These are phyloP conservation scores for Beroe forskalii DNA, from an alignment of 37 sponge, comb jelly and placozoan species.

Conservation along the genomic window DNA sequence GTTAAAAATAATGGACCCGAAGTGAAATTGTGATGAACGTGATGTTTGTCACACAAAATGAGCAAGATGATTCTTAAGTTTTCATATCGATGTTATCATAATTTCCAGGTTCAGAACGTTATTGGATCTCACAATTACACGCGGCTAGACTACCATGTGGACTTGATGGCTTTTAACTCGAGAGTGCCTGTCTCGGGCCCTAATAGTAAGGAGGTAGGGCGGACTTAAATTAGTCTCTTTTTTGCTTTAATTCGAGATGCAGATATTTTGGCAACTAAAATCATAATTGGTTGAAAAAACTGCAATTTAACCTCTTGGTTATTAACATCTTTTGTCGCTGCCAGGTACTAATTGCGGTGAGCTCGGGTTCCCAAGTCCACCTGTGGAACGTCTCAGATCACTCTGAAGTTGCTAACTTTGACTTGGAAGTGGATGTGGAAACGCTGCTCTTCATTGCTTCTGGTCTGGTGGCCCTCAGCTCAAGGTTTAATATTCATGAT, in stretches of 20 bases:
- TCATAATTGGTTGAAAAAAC: too few relatives aligned
- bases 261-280: not conserved
- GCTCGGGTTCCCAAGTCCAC: conserved; percentile 23
- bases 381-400: conserved; percentile 66
- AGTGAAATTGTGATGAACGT: too few relatives aligned
- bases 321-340: too few relatives aligned
- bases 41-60: not conserved
- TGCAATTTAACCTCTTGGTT: too few relatives aligned
- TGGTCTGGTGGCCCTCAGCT: not conserved
- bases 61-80: not conserved
- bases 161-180: conserved; percentile 60
- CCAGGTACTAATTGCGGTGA: conserved; percentile 66
- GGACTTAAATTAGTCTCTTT: too few relatives aligned
- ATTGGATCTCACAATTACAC: conserved; percentile 58
- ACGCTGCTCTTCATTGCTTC: conserved; percentile 91
- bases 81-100: too few relatives aligned
- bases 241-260: too few relatives aligned
- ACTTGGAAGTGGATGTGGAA: conserved; percentile 87
- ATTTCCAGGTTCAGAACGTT: conserved; percentile 37
- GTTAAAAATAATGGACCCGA: too few relatives aligned
- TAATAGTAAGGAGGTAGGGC: conserved; percentile 51
- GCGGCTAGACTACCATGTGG: conserved; percentile 27
- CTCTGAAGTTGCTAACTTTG: conserved; percentile 74
- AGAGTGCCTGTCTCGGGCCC: conserved; percentile 55
- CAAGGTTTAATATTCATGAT: too few relatives aligned